Evolutionary conservation across 2,888 invertebrate species (phyloP).

Genomic region (Coenonympha arcania): DNA sequence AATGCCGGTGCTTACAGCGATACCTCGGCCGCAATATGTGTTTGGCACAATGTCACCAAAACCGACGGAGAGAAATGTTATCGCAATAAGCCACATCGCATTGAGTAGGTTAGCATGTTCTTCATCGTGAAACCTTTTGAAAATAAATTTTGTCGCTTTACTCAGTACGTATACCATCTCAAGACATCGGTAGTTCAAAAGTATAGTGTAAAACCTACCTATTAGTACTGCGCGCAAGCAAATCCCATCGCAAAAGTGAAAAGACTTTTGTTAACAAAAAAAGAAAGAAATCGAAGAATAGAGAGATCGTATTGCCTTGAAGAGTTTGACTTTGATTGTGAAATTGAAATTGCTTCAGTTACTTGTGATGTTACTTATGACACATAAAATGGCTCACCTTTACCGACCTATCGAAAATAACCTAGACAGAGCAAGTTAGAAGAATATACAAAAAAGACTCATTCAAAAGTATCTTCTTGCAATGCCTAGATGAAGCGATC

Average conservation of each 20-base stretch:
- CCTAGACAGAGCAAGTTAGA: slow-evolving; percentile 53
- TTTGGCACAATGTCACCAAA: slow-evolving; percentile 99
- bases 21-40: slow-evolving; percentile 99
- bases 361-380: slow-evolving; percentile 42
- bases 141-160: slow-evolving; percentile 67
- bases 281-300: slow-evolving; percentile 44
- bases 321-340: slow-evolving; percentile 73
- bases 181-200: slow-evolving; percentile 12
- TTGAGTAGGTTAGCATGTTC: slow-evolving; percentile 99
- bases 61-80: slow-evolving; percentile 99
- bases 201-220: slow-evolving; percentile 37
- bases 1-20: slow-evolving; percentile 99
- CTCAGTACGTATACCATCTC: slow-evolving; percentile 35
- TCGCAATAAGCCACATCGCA: slow-evolving; percentile 99
- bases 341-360: slow-evolving; percentile 47
- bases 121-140: slow-evolving; percentile 95
- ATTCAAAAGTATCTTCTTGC: slow-evolving; percentile 39
- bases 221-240: slow-evolving; percentile 31
- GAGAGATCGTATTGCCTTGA: slow-evolving; percentile 42
- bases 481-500: slow-evolving; percentile 41
- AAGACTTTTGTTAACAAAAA: slow-evolving; percentile 32
- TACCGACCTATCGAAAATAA: slow-evolving; percentile 48
- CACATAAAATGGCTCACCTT: slow-evolving; percentile 75
- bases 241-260: slow-evolving; percentile 27
- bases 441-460: slow-evolving; percentile 6